phyloP scores from a whole-genome alignment of 2,113 vertebrate species.

The Ceuthmochares aereus region DNA sequence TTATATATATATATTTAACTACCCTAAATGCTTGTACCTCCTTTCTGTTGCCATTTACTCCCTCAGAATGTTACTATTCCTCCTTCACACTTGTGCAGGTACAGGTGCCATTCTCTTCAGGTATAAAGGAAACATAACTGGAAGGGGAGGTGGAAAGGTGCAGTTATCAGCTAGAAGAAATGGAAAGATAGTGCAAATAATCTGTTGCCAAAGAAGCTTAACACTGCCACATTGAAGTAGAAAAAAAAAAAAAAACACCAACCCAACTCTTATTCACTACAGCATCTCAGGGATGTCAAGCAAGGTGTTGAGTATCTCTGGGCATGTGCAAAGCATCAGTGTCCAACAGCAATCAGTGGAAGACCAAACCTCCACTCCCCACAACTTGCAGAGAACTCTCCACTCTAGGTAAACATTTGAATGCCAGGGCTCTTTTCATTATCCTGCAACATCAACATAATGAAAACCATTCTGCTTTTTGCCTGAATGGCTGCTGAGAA shows the following conservation, averaged over 20 bases:
- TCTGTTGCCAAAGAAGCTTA: not conserved
- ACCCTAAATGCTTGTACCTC: not conserved
- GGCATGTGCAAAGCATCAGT: not conserved
- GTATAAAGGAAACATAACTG: not conserved
- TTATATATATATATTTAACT: not conserved
- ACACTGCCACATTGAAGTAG: not conserved
- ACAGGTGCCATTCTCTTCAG: not conserved
- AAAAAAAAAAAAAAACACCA: not conserved
- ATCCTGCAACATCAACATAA: not conserved
- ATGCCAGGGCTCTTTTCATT: not conserved
- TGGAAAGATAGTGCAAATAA: not conserved
- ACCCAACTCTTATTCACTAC: not conserved
- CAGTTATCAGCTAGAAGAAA: not conserved
- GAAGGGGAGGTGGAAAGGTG: not conserved
- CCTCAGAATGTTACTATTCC: not conserved
- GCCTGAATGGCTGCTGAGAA: not conserved
- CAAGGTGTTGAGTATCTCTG: not conserved
- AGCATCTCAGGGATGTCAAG: not conserved
- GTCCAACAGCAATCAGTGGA: not conserved
- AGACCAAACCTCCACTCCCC: not conserved
- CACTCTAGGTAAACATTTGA: not conserved
- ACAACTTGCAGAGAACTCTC: not conserved
- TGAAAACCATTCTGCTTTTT: conserved; percentile 9
- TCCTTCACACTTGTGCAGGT: not conserved
- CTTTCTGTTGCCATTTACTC: not conserved